phyloP scores from a whole-genome alignment of 2,113 vertebrate genomes.

The Planiliza haematocheilus region DNA sequence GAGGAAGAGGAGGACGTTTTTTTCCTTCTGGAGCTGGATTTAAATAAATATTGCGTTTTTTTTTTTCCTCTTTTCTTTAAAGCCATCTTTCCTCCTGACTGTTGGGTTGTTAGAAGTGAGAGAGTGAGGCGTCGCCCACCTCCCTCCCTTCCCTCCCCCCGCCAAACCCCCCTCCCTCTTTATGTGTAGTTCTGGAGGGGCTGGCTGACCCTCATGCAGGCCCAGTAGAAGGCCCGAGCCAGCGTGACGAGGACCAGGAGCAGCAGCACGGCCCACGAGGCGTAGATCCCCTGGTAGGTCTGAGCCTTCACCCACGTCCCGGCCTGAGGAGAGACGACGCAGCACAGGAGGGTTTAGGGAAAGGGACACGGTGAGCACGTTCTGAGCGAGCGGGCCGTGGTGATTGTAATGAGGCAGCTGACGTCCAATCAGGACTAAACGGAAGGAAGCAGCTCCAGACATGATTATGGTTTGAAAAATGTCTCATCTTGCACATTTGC shows the following conservation, averaged over 20 bases:
- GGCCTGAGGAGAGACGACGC: slow-evolving; percentile 77
- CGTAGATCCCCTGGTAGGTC: slow-evolving; percentile 89
- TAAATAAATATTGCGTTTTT: slow-evolving; percentile 72
- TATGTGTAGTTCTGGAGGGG: slow-evolving; percentile 86
- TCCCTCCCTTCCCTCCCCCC: too few species aligned
- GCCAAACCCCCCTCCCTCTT: slow-evolving; percentile 9
- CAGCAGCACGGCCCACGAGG: slow-evolving; percentile 88
- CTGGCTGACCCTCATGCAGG: slow-evolving; percentile 88
- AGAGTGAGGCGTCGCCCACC: slow-evolving; percentile 3
- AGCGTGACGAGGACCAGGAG: slow-evolving; percentile 88
- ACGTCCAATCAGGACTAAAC: background rate
- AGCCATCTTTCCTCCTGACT: slow-evolving; percentile 59
- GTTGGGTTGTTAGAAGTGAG: slow-evolving; percentile 28
- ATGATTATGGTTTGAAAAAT: slow-evolving; percentile 9
- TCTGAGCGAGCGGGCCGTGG: background rate
- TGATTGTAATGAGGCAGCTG: slow-evolving; percentile 19
- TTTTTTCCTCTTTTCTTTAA: slow-evolving; percentile 36
- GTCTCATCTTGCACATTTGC: slow-evolving; percentile 9
- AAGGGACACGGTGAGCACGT: slow-evolving; percentile 7
- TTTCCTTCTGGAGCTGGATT: slow-evolving; percentile 47
- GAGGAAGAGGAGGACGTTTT: slow-evolving; percentile 31
- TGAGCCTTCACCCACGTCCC: slow-evolving; percentile 89
- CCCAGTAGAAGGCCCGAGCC: slow-evolving; percentile 91
- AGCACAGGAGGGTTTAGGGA: background rate
- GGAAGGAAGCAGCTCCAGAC: background rate